Evolutionary conservation across 2,797 vertebrate genomes (phyloP).

Genomic region (Acomys russatus): DNA sequence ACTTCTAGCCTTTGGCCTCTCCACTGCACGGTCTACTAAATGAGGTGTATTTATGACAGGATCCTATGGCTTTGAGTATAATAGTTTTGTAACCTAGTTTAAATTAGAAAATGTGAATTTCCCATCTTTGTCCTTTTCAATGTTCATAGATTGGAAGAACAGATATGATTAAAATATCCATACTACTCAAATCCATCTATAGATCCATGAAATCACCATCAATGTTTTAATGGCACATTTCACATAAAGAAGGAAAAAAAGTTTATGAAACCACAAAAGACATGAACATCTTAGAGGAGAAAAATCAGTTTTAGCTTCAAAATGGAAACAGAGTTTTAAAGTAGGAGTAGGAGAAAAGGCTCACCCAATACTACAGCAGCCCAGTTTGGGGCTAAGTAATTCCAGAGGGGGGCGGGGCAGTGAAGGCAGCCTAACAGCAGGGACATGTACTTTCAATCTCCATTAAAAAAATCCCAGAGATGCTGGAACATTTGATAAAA

Average conservation of each 20-base stretch:
- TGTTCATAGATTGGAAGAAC: not conserved
- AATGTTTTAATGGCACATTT: not conserved
- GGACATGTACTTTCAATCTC: not conserved
- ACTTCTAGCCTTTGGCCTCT: not conserved
- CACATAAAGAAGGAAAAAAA: not conserved
- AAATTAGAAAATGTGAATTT: not conserved
- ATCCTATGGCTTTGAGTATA: not conserved
- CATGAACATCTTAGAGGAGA: not conserved
- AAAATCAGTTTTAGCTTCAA: not conserved
- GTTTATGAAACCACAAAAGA: not conserved
- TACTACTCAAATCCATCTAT: not conserved
- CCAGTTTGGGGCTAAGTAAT: not conserved
- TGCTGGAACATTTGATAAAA: slow-evolving; percentile 25
- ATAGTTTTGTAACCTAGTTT: not conserved
- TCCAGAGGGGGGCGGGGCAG: not conserved
- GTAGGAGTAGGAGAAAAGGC: not conserved
- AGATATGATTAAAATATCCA: not conserved
- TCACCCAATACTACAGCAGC: not conserved
- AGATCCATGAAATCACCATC: not conserved
- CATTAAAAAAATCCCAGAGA: not conserved
- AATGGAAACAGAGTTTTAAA: slow-evolving; percentile 16
- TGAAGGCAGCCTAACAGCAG: not conserved
- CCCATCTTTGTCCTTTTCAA: not conserved
- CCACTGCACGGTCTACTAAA: not conserved
- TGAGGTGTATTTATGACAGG: not conserved